Evolutionary conservation across 2,113 vertebrate species (phyloP).

Genomic region (Otocyon megalotis): DNA sequence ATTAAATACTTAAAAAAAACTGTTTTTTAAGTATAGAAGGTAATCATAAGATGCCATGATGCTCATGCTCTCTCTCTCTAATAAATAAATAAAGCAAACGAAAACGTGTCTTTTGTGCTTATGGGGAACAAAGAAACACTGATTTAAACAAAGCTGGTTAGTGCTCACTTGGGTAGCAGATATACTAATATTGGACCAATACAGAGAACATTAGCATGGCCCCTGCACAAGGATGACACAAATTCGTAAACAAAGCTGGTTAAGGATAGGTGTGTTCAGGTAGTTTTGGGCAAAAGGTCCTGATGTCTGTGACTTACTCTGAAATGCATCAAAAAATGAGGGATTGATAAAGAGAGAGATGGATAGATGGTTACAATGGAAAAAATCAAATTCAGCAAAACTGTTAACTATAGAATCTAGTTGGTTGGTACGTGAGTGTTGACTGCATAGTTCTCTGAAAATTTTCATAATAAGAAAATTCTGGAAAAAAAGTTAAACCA

Average conservation of each 20-base stretch:
- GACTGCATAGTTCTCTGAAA: neutral
- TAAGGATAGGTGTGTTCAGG: neutral
- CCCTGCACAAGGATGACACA: neutral
- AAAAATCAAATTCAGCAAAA: slow-evolving; percentile 44
- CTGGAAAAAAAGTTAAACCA: neutral
- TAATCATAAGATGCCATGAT: neutral
- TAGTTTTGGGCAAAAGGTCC: slow-evolving; percentile 15
- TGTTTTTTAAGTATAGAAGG: slow-evolving; percentile 32
- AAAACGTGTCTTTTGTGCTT: slow-evolving; percentile 17
- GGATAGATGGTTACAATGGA: neutral
- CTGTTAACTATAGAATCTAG: slow-evolving; percentile 10
- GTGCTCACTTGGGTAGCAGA: neutral
- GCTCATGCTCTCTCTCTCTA: neutral
- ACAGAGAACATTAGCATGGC: neutral
- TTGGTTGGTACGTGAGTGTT: neutral
- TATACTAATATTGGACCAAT: neutral
- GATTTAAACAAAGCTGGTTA: slow-evolving; percentile 13
- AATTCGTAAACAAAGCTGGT: neutral
- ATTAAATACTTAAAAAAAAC: neutral
- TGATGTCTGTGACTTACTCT: slow-evolving; percentile 6
- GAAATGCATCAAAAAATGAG: slow-evolving; percentile 21
- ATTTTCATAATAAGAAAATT: neutral
- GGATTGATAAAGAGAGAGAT: neutral
- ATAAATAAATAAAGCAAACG: neutral
- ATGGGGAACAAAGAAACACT: neutral